A percentile compares a stretch with the other conserved stretches of the same genome.
These are phyloP conservation scores for Pontoporia blainvillei DNA, from an alignment of 2,113 vertebrate species.

Conservation along the genomic window DNA sequence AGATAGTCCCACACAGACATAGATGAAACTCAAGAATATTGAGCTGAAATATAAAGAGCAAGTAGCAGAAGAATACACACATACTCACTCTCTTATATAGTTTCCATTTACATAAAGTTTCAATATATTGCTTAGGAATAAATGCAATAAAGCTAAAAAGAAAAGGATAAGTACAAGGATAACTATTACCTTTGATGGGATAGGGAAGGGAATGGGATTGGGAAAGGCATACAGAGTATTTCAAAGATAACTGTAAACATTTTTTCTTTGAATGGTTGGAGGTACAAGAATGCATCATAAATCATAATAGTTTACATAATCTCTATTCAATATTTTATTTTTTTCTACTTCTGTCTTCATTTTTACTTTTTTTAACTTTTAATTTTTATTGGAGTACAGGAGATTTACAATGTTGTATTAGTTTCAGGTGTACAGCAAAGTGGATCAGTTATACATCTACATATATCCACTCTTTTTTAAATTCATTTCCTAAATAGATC, in stretches of 20 bases:
- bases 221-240: not conserved
- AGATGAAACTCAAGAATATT: conserved; percentile 10
- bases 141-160: conserved; percentile 3
- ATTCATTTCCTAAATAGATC: too few species aligned
- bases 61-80: not conserved
- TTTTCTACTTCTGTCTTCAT: not conserved
- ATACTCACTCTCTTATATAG: not conserved
- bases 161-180: not conserved
- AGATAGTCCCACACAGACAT: not conserved
- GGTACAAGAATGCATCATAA: not conserved
- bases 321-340: not conserved
- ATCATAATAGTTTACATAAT: not conserved
- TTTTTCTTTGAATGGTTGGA: not conserved
- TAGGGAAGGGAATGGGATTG: not conserved
- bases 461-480: not conserved
- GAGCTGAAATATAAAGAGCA: not conserved
- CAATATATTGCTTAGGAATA: not conserved
- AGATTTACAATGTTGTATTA: not conserved
- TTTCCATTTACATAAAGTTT: conserved; percentile 3
- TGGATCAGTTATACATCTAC: not conserved
- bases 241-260: not conserved
- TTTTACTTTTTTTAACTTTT: not conserved
- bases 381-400: not conserved
- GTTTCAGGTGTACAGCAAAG: not conserved
- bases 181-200: not conserved